Evolutionary conservation across 2,113 vertebrate genomes (phyloP), one percentile per base, ranked within the genome.

Genomic region (Callionymus lyra): DNA sequence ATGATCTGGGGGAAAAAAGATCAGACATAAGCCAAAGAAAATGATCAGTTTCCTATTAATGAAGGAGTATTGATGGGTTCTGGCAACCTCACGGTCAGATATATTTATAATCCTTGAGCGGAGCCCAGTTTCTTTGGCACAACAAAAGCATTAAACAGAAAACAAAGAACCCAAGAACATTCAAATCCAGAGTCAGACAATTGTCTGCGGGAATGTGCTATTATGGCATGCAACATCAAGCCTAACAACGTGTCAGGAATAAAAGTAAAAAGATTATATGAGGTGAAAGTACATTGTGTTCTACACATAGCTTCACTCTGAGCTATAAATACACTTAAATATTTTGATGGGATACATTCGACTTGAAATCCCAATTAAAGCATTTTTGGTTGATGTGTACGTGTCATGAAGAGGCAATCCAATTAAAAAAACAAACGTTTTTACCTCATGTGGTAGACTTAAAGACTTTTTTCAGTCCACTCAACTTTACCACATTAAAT

Each of bases 381-480:
- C n/a, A n/a, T n/a, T n/a, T n/a, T n/a, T n/a, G n/a, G n/a, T n/a
- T n/a, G 4, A 27, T 27, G 21, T 27, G 21, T 5, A 27, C 21
- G 21, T 27, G 21, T 27, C 21, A 27, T 27, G 21, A 13, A 18
- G 19, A 58, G 63, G 65, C 70, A 63, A 70, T 64, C 63, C 58
- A 70, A 70, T 63, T 57, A 60, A 57, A 43, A 43, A 17, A 59
- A 62, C 63, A 64, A 44, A 45, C 0, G 41, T 34, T 14, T 44
- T 65, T 14, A 34, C 68, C 53, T 72, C 50, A 66, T 74, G 72
- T 71, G 70, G 70, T 38, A 38, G 1, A 6, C n/a, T 14, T 34
- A 38, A n/a, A n/a, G n/a, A n/a, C n/a, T n/a, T n/a, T 66, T 68
- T 44, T 51, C 38, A 38, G 65, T 71, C 65, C 68, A 47, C 31